Conservation (phyloP, 2,113 vertebrate species). For the Meleagris gallopavo region DNA sequence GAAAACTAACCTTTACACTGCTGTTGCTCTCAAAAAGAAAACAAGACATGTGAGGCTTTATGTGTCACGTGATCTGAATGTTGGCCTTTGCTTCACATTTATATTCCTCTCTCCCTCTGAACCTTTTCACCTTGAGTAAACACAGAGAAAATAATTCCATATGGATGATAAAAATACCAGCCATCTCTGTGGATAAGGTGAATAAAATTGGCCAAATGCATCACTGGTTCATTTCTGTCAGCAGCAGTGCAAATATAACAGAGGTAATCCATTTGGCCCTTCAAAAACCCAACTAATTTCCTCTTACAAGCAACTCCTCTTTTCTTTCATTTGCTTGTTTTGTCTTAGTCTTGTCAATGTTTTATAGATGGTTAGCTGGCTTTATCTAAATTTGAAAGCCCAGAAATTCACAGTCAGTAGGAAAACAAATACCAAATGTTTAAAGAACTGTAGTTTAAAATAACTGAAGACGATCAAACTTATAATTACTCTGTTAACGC, state of each 20-base stretch:
- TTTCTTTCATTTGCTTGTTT: slow-evolving; percentile 17
- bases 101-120: not conserved
- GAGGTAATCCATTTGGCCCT: not conserved
- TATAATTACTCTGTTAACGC: not conserved
- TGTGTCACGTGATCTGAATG: not conserved
- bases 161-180: not conserved
- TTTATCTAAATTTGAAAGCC: slow-evolving; percentile 11
- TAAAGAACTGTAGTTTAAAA: slow-evolving; percentile 9
- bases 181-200: not conserved
- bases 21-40: not conserved
- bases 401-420: not conserved
- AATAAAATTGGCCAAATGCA: not conserved
- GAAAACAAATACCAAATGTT: slow-evolving; percentile 6
- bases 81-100: not conserved
- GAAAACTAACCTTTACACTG: slow-evolving; percentile 4
- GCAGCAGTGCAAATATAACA: not conserved
- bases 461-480: not conserved
- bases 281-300: not conserved
- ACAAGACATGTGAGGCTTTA: not conserved
- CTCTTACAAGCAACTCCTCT: not conserved
- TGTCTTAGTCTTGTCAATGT: not conserved
- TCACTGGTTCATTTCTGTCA: not conserved
- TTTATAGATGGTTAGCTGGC: not conserved
- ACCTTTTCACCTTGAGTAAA: slow-evolving; percentile 8
- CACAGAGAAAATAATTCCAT: not conserved